Evolutionary conservation across 2,797 vertebrate species (phyloP).

Genomic region (Apogon hyalosoma): DNA sequence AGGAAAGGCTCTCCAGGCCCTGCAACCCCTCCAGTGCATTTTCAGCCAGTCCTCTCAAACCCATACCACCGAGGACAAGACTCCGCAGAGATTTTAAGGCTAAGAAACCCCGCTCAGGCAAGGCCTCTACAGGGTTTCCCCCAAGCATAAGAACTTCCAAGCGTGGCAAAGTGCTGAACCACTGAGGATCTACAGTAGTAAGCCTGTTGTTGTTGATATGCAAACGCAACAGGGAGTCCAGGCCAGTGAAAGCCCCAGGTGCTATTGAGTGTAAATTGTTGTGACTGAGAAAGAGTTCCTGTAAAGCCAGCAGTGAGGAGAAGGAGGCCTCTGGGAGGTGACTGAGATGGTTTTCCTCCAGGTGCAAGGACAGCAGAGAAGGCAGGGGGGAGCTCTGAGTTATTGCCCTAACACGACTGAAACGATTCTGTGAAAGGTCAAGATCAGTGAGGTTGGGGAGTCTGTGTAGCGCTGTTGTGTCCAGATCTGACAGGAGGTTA

Average conservation of each 20-base stretch:
- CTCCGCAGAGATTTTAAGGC: conserved; percentile 91
- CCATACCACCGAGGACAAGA: conserved; percentile 95
- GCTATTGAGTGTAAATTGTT: conserved; percentile 91
- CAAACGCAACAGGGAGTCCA: conserved; percentile 89
- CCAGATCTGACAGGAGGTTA: conserved; percentile 89
- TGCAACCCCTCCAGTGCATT: conserved; percentile 90
- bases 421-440: conserved; percentile 96
- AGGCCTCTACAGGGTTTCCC: conserved; percentile 92
- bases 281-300: conserved; percentile 98
- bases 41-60: conserved; percentile 89
- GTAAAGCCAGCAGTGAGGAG: conserved; percentile 87
- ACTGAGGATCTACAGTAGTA: conserved; percentile 87
- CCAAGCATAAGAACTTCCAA: conserved; percentile 98
- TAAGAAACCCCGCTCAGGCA: conserved; percentile 91
- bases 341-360: conserved; percentile 94
- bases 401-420: conserved; percentile 84
- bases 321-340: conserved; percentile 91
- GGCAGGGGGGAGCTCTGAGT: conserved; percentile 82
- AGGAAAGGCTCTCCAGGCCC: conserved; percentile 94
- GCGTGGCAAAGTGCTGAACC: conserved; percentile 91
- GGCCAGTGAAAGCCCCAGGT: conserved; percentile 89
- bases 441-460: conserved; percentile 94
- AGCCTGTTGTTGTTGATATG: conserved; percentile 97
- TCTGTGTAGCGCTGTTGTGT: conserved; percentile 84
- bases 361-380: conserved; percentile 91